Evolutionary conservation across 2,797 vertebrate genomes (phyloP), one percentile per base, ranked within the genome.

Genomic region (Malurus leucopterus): DNA sequence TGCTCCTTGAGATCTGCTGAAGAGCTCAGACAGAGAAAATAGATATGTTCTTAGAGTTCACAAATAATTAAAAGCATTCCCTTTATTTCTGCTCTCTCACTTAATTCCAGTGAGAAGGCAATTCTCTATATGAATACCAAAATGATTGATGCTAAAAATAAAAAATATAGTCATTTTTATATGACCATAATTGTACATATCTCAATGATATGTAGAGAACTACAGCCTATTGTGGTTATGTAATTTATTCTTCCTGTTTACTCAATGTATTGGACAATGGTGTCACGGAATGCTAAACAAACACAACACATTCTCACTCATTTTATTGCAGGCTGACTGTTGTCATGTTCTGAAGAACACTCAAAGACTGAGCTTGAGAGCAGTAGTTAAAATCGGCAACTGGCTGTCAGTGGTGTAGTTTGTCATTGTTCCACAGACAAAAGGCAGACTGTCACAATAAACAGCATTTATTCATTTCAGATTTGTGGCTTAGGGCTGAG

Each of bases 381-480:
- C 90, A 55, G 93, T 59, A 90, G 94, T 86, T 88, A 91, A 83
- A 95, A 95, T 78, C 83, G 62, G 95, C 73, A 92, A 95, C 64
- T 50, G 90, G 89, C 95, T 97, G 96, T 97, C 96, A 95, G 87
- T 50, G 84, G 88, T 80, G 40, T 22, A 88, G 95, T 95, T 96
- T 97, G 96, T 97, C 97, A 97, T 96, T 96, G 94, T 95, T 96
- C 86, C 83, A 41, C 81, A 95, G 94, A 97, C 96, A 97, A 97
- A 98, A 97, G 95, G 95, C 95, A 96, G 93, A 96, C 96, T 96
- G 97, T 96, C 96, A 97, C 93, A 94, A 96, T 96, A 97, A 97
- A 96, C 93, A 94, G 94, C 95, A 94, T 96, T 96, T 96, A 96
- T 95, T 97, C 95, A 96, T 96, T 96, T 97, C 96, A 91, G 92